Evolutionary conservation across 2,113 vertebrate genomes (phyloP), one percentile per base, ranked within the genome.

Genomic region (Oreotrochilus melanogaster): DNA sequence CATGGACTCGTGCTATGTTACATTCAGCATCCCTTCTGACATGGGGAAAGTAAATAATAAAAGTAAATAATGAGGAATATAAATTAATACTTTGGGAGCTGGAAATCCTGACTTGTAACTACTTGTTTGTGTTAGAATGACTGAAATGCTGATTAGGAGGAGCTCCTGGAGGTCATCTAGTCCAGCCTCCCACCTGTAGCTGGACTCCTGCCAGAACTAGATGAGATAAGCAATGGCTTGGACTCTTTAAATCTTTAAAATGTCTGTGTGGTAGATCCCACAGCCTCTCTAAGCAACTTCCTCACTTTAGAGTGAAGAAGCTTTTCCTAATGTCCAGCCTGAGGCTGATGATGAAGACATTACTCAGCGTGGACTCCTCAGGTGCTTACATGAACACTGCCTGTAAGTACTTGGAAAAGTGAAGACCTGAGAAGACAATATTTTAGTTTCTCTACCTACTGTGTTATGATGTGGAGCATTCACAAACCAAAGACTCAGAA

Each of bases 171-270:
- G 56, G 16, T 89, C n/a, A 4, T 54, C 21, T 11, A 8, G 54
- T n/a, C 35, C 39, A 30, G 2, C 31, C 39, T 73, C 7, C n/a
- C 18, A 27, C 18, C 7, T 2, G 0, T 24, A 22, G 24, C 1
- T 70, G 47, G 17, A 23, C 39, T 78, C 15, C 25, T 78, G 62
- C 43, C 53, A 60, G 58, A 47, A 8, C 43, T 33, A 19, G 17
- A 10, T 67, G 17, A 23, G 30, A 25, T 56, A 22, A 53, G 25
- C 0, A 0, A 31, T 48, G n/a, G 18, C 30, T 93, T 76, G 76
- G 39, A 27, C 11, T 48, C 31, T 61, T 10, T 61, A 9, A 42
- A 67, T 62, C 27, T n/a, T 42, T 48, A 9, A 8, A 67, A 43
- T 1, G 2, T 21, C 50, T 0, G 2, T 14, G 17, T 43, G 56